These are phyloP conservation scores for Schizopygopsis pylzovi DNA, from an alignment of 2,797 vertebrate genomes.

Conservation along the genomic window DNA sequence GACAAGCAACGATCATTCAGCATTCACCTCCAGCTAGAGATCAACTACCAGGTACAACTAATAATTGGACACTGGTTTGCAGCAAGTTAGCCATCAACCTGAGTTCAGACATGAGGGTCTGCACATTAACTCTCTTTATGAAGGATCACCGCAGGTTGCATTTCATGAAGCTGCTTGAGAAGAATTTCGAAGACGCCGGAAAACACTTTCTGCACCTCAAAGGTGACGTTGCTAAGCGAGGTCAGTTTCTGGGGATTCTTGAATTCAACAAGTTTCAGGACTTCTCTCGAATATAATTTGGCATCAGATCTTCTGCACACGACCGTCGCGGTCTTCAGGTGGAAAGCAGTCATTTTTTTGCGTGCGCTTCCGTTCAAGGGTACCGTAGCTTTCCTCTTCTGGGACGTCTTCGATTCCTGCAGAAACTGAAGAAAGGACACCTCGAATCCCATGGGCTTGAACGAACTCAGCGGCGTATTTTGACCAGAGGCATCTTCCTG, in stretches of 20 bases:
- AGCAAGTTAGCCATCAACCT: slow-evolving; percentile 63
- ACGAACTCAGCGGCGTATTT: slow-evolving; percentile 84
- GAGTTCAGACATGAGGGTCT: slow-evolving; percentile 66
- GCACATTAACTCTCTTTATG: slow-evolving; percentile 71
- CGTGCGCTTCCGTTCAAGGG: slow-evolving; percentile 67
- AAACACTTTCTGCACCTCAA: slow-evolving; percentile 85
- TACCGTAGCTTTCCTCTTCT: slow-evolving; percentile 42
- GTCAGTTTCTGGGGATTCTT: slow-evolving; percentile 86
- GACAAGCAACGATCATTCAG: slow-evolving; percentile 24
- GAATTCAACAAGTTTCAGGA: slow-evolving; percentile 82
- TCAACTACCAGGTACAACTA: slow-evolving; percentile 1
- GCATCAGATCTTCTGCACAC: slow-evolving; percentile 60
- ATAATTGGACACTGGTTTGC: slow-evolving; percentile 52
- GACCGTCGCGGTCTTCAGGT: slow-evolving; percentile 57
- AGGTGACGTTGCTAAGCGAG: slow-evolving; percentile 84
- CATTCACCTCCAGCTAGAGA: slow-evolving; percentile 45
- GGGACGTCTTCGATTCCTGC: slow-evolving; percentile 89
- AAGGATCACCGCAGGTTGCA: slow-evolving; percentile 88
- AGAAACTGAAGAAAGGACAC: slow-evolving; percentile 95
- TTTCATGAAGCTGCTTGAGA: slow-evolving; percentile 94
- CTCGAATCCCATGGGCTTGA: slow-evolving; percentile 98
- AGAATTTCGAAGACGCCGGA: slow-evolving; percentile 80
- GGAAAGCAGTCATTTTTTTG: slow-evolving; percentile 71
- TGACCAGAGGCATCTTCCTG: slow-evolving; percentile 78
- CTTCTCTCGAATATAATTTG: slow-evolving; percentile 73